Base-by-base conservation (phyloP, 92 coral and sea anemone species). In the Scolanthus callimorphus region DNA sequence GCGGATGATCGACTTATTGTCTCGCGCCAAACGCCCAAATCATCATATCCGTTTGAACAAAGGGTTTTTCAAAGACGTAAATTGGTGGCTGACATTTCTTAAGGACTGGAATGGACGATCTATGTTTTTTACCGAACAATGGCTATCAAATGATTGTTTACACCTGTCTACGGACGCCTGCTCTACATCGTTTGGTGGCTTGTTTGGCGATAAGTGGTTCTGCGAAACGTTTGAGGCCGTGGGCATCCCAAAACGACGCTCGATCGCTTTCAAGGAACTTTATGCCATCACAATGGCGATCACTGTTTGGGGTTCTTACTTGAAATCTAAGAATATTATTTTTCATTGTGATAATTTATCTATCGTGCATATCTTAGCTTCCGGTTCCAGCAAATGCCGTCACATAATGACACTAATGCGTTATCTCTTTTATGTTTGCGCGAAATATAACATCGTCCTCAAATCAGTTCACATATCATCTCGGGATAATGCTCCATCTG, bases 21-120 rank as follows among this genome's bases (percentile, higher is more conserved):
- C 65, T 25, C 30, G 29, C 4, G 65, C 57, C 10, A 39, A 45
- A 2, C 82, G 58, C 37, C 62, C 72, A n/a, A 39, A 28, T 17
- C 76, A 82, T 55, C 71, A 22, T 49, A 20, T 57, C 20, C 73
- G 88, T 11, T 48, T 82, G 21, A 82, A 62, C 28, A 65, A 34
- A 17, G 45, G 45, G 9, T 76, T 63, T 29, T 73, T 38, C 47
- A 69, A 59, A 28, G 82, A 81, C 62, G 13, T 67, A 24, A 21
- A 34, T 11, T 81, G 87, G 82, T 81, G 88, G 88, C 8, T 38
- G 15, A 22, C 17, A 4, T 81, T 81, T 44, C 77, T 81, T 1
- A 59, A 39, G 2, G 53, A 78, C 17, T 75, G 83, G 88, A 81
- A 74, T 25, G 75, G 88, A 13, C 48, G 66, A 13, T 55, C 34